Evolutionary conservation across 1,140 invertebrate genomes (phyloP), one percentile per base, ranked within the genome.

Genomic region (Globodera ellingtonae): DNA sequence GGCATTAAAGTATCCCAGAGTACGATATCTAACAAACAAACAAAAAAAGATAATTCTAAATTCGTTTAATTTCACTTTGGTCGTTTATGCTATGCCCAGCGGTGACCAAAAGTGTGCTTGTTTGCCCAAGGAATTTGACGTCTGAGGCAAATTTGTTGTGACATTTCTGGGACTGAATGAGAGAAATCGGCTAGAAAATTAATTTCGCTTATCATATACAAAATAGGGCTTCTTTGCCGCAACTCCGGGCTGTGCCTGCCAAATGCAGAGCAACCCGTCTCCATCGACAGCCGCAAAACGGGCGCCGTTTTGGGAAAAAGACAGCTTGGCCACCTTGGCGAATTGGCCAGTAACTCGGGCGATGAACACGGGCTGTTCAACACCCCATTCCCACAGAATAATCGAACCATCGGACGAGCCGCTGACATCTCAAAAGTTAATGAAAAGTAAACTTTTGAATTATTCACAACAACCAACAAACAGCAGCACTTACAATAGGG

Each of bases 1-100:
- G 97, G 97, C 90, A 99, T 92, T 72, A 99, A 91, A 0, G 97
- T 98, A 89, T 99, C 97, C 97, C 97, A 99, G 78, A 99, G 92
- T 72, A 94, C 95, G n/a, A 99, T 95, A 90, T 99, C 67, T 70
- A 18, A 70, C 5, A 18, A 70, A 70, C 5, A 18, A 70, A 24
- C 10, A 18, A 44, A 44, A 70, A 44, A 70, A 5, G 8, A 70
- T 13, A 1, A 47, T 6, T 35, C 10, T 44, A 15, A 18, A 47
- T 70, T 21, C 24, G 59, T 35, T 7, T 9, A 44, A 18, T 69
- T 8, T 70, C 46, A 70, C 67, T 99, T 87, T 94, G 94, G 87
- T 94, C 95, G 90, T 98, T 97, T 0, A 95, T 94, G 89, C 95
- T 95, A 88, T 97, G 95, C 18, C 97, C 97, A 80, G 95, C 95